A percentile compares a stretch with the other conserved stretches of the same genome.
These are phyloP conservation scores for Xylocampa areola DNA, from an alignment of 2,888 invertebrate genomes.

Conservation along the genomic window DNA sequence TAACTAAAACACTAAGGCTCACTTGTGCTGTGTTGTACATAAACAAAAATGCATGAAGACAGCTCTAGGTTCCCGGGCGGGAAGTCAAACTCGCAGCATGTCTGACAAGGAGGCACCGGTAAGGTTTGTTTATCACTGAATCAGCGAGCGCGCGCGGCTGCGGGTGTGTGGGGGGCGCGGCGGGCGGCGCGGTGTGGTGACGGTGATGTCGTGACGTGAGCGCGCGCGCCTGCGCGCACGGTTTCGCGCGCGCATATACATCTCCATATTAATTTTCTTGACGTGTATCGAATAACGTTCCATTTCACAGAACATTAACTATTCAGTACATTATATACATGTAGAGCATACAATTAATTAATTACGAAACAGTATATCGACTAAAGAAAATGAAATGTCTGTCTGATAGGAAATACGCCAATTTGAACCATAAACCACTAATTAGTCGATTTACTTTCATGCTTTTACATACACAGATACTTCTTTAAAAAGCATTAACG, in stretches of 20 bases:
- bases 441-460: too few relatives aligned
- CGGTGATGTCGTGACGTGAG: constrained; percentile 58
- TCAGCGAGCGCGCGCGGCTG: constrained; percentile 64
- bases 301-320: constrained; percentile 47
- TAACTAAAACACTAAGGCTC: constrained; percentile 64
- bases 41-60: constrained; percentile 84
- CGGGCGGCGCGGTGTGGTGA: constrained; percentile 44
- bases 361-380: constrained; percentile 15
- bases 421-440: too few relatives aligned
- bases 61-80: constrained; percentile 72
- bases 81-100: constrained; percentile 79
- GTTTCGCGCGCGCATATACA: constrained; percentile 44
- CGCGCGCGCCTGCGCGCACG: constrained; percentile 59
- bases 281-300: constrained; percentile 62
- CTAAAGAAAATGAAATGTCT: too few relatives aligned
- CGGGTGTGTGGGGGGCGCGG: constrained; percentile 57
- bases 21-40: constrained; percentile 81
- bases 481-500: too few relatives aligned
- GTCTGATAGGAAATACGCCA: too few relatives aligned
- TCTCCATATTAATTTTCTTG: constrained; percentile 55
- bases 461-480: too few relatives aligned
- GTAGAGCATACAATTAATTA: constrained; percentile 22
- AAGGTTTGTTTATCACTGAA: constrained; percentile 83
- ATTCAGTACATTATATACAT: constrained; percentile 24
- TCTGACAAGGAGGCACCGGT: constrained; percentile 77